phyloP scores from a whole-genome alignment of 2,113 vertebrate genomes.

The Anarrhichthys ocellatus region DNA sequence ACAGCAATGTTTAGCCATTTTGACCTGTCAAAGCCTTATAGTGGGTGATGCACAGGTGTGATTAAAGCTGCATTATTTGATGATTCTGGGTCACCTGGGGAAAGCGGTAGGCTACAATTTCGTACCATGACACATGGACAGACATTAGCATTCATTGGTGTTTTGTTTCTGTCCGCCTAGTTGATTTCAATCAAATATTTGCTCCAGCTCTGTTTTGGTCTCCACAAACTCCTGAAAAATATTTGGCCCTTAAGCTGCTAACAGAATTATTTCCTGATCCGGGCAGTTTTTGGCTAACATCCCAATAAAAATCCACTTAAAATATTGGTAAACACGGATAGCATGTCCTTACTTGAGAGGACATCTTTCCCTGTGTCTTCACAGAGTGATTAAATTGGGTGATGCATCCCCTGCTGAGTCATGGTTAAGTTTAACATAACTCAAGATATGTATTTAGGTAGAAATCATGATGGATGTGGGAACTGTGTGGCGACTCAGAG shows the following conservation, averaged over 20 bases:
- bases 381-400: conserved; percentile 18
- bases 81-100: too few species aligned
- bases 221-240: neutral
- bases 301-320: too few species aligned
- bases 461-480: neutral
- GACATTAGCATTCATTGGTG: neutral
- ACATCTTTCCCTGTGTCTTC: conserved; percentile 14
- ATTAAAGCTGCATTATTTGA: too few species aligned
- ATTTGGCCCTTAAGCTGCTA: neutral
- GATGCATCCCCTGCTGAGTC: conserved; percentile 12
- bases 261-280: too few species aligned
- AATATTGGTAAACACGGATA: neutral
- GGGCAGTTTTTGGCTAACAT: too few species aligned
- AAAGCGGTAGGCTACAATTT: too few species aligned
- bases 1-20: too few species aligned
- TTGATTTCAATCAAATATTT: too few species aligned
- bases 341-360: conserved; percentile 14
- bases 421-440: neutral
- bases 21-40: too few species aligned
- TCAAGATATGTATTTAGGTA: neutral
- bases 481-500: neutral
- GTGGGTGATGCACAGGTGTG: too few species aligned
- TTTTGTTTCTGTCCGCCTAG: neutral
- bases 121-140: too few species aligned
- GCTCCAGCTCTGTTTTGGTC: neutral